These are phyloP conservation scores for Axea sp. DNA, from an alignment of 2,888 invertebrate species.

Conservation along the genomic window DNA sequence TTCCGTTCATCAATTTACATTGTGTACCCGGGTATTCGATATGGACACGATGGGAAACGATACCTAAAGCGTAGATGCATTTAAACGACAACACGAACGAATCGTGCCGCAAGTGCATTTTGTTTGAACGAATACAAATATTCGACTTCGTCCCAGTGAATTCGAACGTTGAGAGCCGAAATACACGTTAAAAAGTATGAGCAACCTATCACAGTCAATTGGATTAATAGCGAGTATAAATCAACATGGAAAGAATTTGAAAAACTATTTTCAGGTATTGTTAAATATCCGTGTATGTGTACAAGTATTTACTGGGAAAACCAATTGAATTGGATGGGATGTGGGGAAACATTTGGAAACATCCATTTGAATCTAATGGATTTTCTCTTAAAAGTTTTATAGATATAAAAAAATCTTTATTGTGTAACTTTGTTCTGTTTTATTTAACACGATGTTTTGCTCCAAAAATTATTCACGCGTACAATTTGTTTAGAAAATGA, in stretches of 20 bases:
- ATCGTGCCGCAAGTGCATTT: constrained; percentile 51
- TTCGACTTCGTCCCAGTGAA: constrained; percentile 54
- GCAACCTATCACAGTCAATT: constrained; percentile 49
- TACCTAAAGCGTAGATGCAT: constrained; percentile 58
- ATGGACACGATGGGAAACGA: constrained; percentile 65
- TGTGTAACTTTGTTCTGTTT: no score
- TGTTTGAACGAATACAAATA: constrained; percentile 58
- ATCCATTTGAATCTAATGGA: background rate
- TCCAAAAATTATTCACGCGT: no score
- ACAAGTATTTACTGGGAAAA: constrained; percentile 28
- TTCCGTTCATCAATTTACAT: constrained; percentile 66
- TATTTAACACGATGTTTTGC: no score
- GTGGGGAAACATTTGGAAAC: constrained; percentile 6
- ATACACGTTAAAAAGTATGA: constrained; percentile 36
- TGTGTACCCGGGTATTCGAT: constrained; percentile 64
- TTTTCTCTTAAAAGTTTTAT: constrained; percentile 9
- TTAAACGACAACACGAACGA: constrained; percentile 59
- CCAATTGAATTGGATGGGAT: constrained; percentile 16
- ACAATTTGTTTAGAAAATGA: no score
- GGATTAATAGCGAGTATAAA: constrained; percentile 54
- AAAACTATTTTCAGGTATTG: constrained; percentile 41
- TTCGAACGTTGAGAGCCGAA: constrained; percentile 42
- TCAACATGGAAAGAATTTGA: constrained; percentile 45
- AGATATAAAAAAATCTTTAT: no score
- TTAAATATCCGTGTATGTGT: constrained; percentile 17